Base-by-base conservation (phyloP, 2,113 vertebrate genomes). In the Platichthys stellatus region DNA sequence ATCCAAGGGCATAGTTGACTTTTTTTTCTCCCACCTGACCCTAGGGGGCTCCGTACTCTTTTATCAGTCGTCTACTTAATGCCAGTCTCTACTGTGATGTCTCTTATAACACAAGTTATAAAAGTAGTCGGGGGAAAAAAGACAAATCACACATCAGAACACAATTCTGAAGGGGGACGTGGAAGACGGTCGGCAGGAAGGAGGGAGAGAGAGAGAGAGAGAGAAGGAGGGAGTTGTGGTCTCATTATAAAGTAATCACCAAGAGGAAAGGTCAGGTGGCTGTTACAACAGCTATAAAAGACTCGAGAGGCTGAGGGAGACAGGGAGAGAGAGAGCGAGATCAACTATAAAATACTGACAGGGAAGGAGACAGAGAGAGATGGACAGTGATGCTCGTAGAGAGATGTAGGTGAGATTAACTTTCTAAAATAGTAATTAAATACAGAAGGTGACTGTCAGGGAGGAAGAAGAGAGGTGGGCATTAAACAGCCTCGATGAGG, bases 221-320 rank as follows among this genome's bases (percentile, higher is more conserved):
- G 2, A 24, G 63, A 76, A 45, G 43, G 69, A 78, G 66, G 72
- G 76, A 89, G 67, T 76, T 84, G 85, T 89, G 86, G 72, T 87
- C 86, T 92, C 84, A 89, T 91, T 90, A 91, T 81, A 89, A 89
- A 86, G 88, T 89, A 91, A 90, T 91, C 85, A 86, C 85, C 70
- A 62, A 78, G 82, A 81, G 78, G 88, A 91, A 92, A 91, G 88
- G 91, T 90, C 89, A 90, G 85, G 69, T 81, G 76, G 86, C 86
- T 76, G 83, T 88, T 90, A 86, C 86, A 87, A 87, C 76, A 86
- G 85, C 88, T 82, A 89, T 88, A 86, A 90, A 89, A 79, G 73
- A 87, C 80, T 60, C 62, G 64, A 64, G 79, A 69, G 71, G 63
- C 18, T 0, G 61, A 63, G 58, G 75, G 31, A 72, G 77, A 64